Conservation (phyloP, 92 coral and sea anemone genomes). For the Heteractis magnifica region DNA sequence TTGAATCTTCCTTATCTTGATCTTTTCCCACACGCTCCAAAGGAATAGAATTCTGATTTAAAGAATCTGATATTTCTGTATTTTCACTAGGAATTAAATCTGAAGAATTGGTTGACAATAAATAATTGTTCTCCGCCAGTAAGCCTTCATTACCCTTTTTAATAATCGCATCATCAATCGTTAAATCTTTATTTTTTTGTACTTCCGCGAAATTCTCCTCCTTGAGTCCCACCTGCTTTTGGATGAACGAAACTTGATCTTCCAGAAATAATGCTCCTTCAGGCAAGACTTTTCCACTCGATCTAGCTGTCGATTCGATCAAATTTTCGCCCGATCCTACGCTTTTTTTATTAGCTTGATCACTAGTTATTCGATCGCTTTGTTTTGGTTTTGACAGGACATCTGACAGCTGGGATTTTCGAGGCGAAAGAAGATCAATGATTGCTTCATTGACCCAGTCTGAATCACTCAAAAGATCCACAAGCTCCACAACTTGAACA, state of each 20-base stretch:
- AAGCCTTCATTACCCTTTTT: not conserved
- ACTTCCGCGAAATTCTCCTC: constrained; percentile 11
- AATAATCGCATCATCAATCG: not conserved
- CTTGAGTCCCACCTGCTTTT: not conserved
- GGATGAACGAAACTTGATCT: not conserved
- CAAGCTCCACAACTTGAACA: constrained; percentile 57
- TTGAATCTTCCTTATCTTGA: constrained; percentile 20
- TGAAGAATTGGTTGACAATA: not conserved
- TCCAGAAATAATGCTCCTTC: not conserved
- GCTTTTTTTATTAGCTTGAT: not conserved
- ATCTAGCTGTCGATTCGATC: not conserved
- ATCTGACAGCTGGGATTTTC: constrained; percentile 14
- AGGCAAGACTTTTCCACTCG: not conserved
- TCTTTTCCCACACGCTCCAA: constrained; percentile 18
- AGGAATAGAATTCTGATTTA: constrained; percentile 8
- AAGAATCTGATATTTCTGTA: constrained; percentile 1
- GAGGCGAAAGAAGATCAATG: constrained; percentile 58
- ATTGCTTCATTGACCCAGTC: constrained; percentile 82
- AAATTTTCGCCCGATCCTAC: not conserved
- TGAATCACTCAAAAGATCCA: constrained; percentile 64
- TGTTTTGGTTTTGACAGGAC: not conserved
- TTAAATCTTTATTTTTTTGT: not conserved
- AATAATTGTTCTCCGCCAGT: not conserved
- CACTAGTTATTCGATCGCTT: not conserved
- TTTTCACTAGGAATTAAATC: constrained; percentile 2